Conservation (phyloP, 2,113 vertebrate genomes). For the Bostrychus sinensis region DNA sequence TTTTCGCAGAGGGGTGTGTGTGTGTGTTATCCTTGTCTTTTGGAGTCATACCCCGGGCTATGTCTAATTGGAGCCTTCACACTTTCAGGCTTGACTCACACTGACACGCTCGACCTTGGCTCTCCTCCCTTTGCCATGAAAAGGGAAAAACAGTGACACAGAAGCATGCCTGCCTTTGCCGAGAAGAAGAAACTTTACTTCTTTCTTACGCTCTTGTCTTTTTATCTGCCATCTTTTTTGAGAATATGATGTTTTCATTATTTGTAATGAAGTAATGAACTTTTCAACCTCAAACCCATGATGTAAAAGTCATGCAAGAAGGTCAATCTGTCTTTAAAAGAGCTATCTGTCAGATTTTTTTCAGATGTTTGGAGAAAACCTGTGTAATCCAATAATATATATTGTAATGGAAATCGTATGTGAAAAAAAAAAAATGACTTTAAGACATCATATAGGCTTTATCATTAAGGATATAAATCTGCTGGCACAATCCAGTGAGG, state of each 20-base stretch:
- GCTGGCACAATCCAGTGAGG: too few species aligned
- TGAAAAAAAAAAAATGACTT: too few species aligned
- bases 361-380: too few species aligned
- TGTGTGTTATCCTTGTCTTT: conserved; percentile 75
- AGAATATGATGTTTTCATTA: conserved; percentile 27
- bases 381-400: too few species aligned
- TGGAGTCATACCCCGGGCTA: conserved; percentile 78
- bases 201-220: conserved; percentile 46
- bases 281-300: conserved; percentile 57
- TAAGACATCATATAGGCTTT: too few species aligned
- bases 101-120: conserved; percentile 81
- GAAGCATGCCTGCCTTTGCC: conserved; percentile 69
- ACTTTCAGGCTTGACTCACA: conserved; percentile 81
- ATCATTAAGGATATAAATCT: too few species aligned
- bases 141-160: conserved; percentile 73
- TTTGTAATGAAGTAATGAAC: conserved; percentile 60
- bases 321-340: conserved; percentile 60
- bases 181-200: conserved; percentile 64
- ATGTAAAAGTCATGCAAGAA: conserved; percentile 60
- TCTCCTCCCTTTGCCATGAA: conserved; percentile 76
- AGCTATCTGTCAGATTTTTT: background rate
- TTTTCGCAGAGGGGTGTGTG: conserved; percentile 71
- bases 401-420: too few species aligned
- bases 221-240: conserved; percentile 45
- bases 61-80: conserved; percentile 82